These are phyloP conservation scores for Cynopterus brachyotis DNA, from an alignment of 2,113 vertebrate genomes.

Conservation along the genomic window DNA sequence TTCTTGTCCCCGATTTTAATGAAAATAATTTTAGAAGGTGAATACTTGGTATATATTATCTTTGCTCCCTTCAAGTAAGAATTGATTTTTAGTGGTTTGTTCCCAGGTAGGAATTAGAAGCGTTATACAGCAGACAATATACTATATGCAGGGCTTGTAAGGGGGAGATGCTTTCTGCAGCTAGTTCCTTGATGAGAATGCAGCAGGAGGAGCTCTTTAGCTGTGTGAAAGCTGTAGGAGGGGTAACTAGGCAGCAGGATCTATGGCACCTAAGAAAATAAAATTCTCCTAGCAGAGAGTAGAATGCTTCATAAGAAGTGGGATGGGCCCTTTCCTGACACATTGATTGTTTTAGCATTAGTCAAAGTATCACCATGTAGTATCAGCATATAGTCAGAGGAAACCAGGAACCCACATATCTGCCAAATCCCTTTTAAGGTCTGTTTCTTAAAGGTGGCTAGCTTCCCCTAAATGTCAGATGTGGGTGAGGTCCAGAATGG, in stretches of 20 bases:
- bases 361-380: neutral
- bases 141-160: neutral
- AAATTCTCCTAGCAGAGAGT: neutral
- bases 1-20: constrained; percentile 6
- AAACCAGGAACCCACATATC: neutral
- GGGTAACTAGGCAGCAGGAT: neutral
- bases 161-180: neutral
- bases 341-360: neutral
- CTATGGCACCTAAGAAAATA: neutral
- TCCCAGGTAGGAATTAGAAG: constrained; percentile 7
- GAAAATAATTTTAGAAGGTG: constrained; percentile 12
- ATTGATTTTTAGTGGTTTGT: constrained; percentile 1
- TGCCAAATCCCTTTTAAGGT: neutral
- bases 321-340: neutral
- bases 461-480: neutral
- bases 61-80: constrained; percentile 12
- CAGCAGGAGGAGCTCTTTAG: constrained; percentile 77
- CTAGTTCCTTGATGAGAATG: neutral
- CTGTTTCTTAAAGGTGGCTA: neutral
- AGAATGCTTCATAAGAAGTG: neutral
- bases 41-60: neutral
- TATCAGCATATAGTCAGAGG: neutral
- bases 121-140: neutral
- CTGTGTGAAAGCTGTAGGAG: neutral
- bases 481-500: neutral